Evolutionary conservation across 2,113 vertebrate species (phyloP), one percentile per base, ranked within the genome.

Genomic region (Mirounga angustirostris): DNA sequence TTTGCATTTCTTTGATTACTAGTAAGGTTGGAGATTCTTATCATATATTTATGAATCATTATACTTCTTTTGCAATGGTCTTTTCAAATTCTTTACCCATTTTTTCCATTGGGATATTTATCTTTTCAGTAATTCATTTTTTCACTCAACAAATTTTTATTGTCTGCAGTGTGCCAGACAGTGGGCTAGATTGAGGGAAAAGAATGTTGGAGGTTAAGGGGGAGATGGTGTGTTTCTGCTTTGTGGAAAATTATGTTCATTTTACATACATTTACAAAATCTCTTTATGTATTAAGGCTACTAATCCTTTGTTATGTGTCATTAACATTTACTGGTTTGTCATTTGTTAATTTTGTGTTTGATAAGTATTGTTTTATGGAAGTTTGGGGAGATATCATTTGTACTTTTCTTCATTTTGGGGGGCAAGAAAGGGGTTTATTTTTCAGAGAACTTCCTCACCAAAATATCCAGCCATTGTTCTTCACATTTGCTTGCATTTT

Each of bases 161-260:
- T 88, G 15, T 46, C 76, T 91, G 12, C 6, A 65, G 50, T 65
- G 36, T 89, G 14, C 52, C 73, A 91, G 14, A 78, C 4, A 82
- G 22, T 69, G 16, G 61, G 33, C 46, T 80, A 13, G 50, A 43
- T 4, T 19, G 7, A 87, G 26, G 26, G 54, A 52, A 85, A 63
- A 86, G 54, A 96, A 46, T 69, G 24, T 30, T 88, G 36, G 11
- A 21, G 0, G 5, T 14, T 28, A 19, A 71, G 22, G 24, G 30
- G 40, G n/a, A 76, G 11, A n/a, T 61, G 9, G 21, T 13, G 40
- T 91, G 61, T 46, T 93, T 89, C 46, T 40, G 9, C 65, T 92
- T 85, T 50, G 61, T 89, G 52, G 58, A 95, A 94, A 97, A 59
- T 94, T 54, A 14, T n/a, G 67, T 87, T 95, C 16, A 24, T 58